These are phyloP conservation scores for Falco berigora DNA, from an alignment of 2,797 vertebrate species.

Conservation along the genomic window DNA sequence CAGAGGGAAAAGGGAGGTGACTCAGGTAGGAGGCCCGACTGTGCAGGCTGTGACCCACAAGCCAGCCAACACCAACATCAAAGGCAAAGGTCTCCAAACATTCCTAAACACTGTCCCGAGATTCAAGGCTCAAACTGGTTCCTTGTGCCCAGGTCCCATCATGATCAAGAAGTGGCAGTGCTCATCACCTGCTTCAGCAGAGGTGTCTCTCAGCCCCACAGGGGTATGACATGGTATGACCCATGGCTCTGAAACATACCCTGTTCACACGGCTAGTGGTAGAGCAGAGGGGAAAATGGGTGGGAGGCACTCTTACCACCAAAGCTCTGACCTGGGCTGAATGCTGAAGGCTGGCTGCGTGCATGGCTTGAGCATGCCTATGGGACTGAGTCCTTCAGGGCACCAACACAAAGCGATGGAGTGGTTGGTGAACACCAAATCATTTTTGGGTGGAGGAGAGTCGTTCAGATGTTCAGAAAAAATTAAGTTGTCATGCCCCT, in stretches of 20 bases:
- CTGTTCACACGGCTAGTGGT: background rate
- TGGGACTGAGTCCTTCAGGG: background rate
- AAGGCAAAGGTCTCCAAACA: background rate
- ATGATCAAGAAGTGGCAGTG: background rate
- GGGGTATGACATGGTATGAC: background rate
- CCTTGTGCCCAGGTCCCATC: background rate
- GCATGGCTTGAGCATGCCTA: background rate
- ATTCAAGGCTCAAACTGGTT: background rate
- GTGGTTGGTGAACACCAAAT: background rate
- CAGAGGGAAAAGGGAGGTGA: background rate
- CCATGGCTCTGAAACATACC: background rate
- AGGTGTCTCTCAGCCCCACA: background rate
- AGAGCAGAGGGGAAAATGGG: background rate
- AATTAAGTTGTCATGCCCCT: fast-evolving
- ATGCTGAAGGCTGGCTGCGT: background rate
- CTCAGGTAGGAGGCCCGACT: background rate
- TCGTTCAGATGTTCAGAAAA: background rate
- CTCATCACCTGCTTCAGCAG: background rate
- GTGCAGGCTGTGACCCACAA: fast-evolving
- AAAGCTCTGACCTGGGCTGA: background rate
- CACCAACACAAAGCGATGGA: background rate
- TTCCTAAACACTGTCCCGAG: background rate
- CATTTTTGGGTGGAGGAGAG: background rate
- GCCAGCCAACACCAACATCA: background rate
- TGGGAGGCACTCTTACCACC: background rate